phyloP scores from a whole-genome alignment of 2,888 invertebrate genomes.

The Scaptomyza polygonia region DNA sequence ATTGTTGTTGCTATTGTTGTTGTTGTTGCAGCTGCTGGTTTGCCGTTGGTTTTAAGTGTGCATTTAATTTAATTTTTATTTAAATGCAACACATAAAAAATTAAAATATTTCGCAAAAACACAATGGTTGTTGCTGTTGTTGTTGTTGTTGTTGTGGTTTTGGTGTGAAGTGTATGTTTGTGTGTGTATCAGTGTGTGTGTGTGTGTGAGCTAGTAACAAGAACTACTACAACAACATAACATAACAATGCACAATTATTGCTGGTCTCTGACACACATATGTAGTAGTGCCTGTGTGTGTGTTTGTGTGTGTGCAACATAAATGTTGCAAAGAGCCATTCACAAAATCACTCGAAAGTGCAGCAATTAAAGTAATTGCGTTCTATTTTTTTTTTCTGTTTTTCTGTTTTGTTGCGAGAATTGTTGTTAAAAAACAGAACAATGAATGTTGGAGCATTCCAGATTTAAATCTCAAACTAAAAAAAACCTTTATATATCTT shows the following conservation, averaged over 20 bases:
- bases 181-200: not conserved
- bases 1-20: conserved; percentile 13
- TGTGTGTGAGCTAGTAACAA: conserved; percentile 6
- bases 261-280: conserved; percentile 47
- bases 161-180: not conserved
- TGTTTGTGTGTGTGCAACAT: not conserved
- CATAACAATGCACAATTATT: conserved; percentile 20
- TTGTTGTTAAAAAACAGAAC: conserved; percentile 1
- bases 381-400: not conserved
- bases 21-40: conserved; percentile 17
- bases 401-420: not conserved
- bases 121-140: conserved; percentile 14
- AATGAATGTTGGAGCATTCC: not conserved
- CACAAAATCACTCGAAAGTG: conserved; percentile 11
- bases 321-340: conserved; percentile 10
- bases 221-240: conserved; percentile 18
- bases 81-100: conserved; percentile 54
- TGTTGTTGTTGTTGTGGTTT: not conserved
- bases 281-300: not conserved
- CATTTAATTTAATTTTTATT: conserved; percentile 73
- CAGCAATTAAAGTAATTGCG: conserved; percentile 16
- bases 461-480: conserved; percentile 1
- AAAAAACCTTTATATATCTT: not conserved
- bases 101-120: conserved; percentile 36
- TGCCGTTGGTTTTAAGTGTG: conserved; percentile 49